Evolutionary conservation across 2,797 vertebrate species (phyloP).

Genomic region (Paedocypris micromegethes): DNA sequence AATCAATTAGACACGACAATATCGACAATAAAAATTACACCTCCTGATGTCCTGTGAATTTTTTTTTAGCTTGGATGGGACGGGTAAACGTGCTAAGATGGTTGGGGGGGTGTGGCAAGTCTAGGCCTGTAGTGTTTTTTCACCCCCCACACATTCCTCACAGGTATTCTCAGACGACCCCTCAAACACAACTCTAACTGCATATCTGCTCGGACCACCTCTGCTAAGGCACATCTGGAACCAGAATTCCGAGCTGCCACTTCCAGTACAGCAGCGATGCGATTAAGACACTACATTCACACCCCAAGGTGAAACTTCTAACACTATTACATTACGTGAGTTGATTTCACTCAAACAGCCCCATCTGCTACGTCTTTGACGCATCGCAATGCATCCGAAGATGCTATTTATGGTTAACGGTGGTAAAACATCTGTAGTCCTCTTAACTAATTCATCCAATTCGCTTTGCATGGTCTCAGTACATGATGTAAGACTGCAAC

Average conservation of each 20-base stretch:
- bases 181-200: conserved; percentile 33
- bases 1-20: too few species aligned
- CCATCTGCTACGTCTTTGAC: too few species aligned
- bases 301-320: conserved; percentile 39
- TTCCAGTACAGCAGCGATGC: conserved; percentile 49
- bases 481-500: conserved; percentile 12
- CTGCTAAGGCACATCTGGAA: conserved; percentile 67
- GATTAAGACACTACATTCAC: conserved; percentile 49
- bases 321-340: conserved; percentile 15
- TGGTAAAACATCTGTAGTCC: too few species aligned
- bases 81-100: conserved; percentile 42
- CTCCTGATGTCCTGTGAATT: too few species aligned
- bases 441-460: too few species aligned
- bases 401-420: too few species aligned
- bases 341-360: too few species aligned
- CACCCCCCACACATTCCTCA: conserved; percentile 48
- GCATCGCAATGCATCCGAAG: too few species aligned
- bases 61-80: not conserved
- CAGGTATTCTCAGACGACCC: conserved; percentile 49
- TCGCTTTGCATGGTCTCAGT: not conserved
- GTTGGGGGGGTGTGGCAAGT: conserved; percentile 12
- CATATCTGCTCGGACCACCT: conserved; percentile 49
- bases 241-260: conserved; percentile 58
- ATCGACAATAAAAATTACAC: too few species aligned
- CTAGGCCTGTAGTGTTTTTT: conserved; percentile 9